Evolutionary conservation across 2,797 vertebrate genomes (phyloP), one percentile per base, ranked within the genome.

Genomic region (Schizopygopsis pylzovi): DNA sequence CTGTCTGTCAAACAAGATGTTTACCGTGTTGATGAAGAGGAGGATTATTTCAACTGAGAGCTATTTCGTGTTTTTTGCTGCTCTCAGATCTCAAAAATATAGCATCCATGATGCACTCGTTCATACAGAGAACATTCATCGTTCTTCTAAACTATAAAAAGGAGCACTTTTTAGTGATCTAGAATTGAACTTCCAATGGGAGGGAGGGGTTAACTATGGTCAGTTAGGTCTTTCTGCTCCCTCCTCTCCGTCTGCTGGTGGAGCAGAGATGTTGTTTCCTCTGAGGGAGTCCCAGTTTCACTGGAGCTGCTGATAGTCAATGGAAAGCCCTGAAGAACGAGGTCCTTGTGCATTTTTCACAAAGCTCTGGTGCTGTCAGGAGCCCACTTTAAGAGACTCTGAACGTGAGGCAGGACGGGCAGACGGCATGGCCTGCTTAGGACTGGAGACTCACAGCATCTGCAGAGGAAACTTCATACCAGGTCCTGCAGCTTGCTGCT

Each of bases 381-480:
- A 71, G 15, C 20, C 70, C 20, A 18, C 59, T 2, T 49, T 49
- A 43, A 79, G 68, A 59, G 59, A 52, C 56, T 13, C 39, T 52
- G 63, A 76, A 33, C 6, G 13, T 1, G 39, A 75, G 52, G 68
- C 63, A 71, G 63, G 82, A 61, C 45, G 37, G 15, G 18, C 12
- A 22, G 22, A 63, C 28, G 71, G 63, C 15, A 92, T 93, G 91
- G 88, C 91, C 82, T 92, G 86, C 37, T 82, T 90, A 79, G 91
- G 91, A 86, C 87, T 91, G 52, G 91, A 93, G 82, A 80, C 72
- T 43, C 81, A 82, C 45, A 78, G 75, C 25, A 87, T 82, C 83
- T 90, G 90, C 88, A 82, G 85, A 76, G 52, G 45, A 33, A 33
- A 39, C 76, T 71, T 91, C 88, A 88, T 91, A 77, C 84, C 90